Conservation (phyloP, 1,140 invertebrate genomes). For the Tenebrio molitor region DNA sequence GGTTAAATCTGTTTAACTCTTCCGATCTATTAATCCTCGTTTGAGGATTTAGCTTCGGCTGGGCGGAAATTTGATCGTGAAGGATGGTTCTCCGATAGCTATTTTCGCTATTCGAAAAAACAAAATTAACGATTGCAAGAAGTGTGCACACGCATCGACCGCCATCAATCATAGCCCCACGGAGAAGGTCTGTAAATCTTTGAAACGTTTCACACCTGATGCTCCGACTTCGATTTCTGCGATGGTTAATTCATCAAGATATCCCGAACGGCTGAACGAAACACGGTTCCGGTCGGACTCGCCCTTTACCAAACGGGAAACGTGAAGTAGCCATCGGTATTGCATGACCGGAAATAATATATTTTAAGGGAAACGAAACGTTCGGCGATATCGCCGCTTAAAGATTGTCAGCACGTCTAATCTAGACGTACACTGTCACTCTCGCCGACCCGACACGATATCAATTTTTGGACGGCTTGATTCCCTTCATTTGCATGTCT, state of each 20-base stretch:
- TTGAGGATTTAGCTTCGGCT: too few species aligned
- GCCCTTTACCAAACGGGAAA: slow-evolving; percentile 18
- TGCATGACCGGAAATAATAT: slow-evolving; percentile 40
- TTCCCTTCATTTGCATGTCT: too few species aligned
- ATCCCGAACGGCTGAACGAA: background rate
- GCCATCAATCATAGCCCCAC: slow-evolving; percentile 39
- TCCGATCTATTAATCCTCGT: too few species aligned
- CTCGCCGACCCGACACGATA: too few species aligned
- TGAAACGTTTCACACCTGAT: slow-evolving; percentile 45
- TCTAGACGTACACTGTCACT: too few species aligned
- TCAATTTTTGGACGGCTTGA: too few species aligned
- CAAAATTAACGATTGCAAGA: slow-evolving; percentile 30
- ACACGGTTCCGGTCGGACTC: slow-evolving; percentile 31
- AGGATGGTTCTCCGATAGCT: too few species aligned
- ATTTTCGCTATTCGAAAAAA: too few species aligned
- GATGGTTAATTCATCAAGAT: slow-evolving; percentile 41
- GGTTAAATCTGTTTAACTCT: too few species aligned
- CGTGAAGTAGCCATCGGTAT: slow-evolving; percentile 4
- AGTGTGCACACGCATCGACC: slow-evolving; percentile 20
- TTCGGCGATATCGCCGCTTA: slow-evolving; percentile 6
- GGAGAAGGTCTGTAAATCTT: slow-evolving; percentile 25
- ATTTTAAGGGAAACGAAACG: background rate
- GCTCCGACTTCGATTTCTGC: slow-evolving; percentile 41
- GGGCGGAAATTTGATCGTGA: too few species aligned
- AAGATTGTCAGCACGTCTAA: too few species aligned